Base-by-base conservation (phyloP, 1,140 invertebrate genomes). In the Zaprionus vittiger region DNA sequence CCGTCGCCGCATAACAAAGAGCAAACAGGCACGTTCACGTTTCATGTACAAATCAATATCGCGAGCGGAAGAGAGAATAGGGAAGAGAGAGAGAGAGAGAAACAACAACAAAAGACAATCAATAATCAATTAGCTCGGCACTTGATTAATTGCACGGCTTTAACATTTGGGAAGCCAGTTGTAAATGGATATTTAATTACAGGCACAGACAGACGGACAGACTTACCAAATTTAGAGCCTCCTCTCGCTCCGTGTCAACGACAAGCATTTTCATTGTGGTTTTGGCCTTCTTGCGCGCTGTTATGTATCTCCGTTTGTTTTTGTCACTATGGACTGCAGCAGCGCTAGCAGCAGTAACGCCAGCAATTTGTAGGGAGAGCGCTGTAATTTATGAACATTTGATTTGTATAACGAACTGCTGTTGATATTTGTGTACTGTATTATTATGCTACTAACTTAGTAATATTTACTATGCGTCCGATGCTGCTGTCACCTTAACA, bases 201-300 rank as follows among this genome's bases (percentile, higher is more conserved):
- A 72, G 44, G 57, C 79, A 78, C 92, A 22, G 1, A 38, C 28
- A 44, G 28, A 28, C 47, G 34, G 73, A 80, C 92, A 83, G 73
- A 80, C 92, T 81, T 95, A 97, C 97, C 94, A 97, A 94, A 95
- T 97, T 97, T 90, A 95, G 94, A 74, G 96, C 96, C 93, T 97
- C 97, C 94, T 97, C 96, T 93, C 96, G 97, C 93, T 97, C 96
- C 93, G 95, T 95, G 93, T 97, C 96, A 78, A 96, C 95, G 96
- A 97, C 96, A 92, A 86, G 94, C 93, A 90, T 94, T 94, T 91
- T 90, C 85, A 90, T 91, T 56, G 78, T 82, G 83, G 69, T 75
- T 81, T 89, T 85, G 60, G 79, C 57, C 81, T 85, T 89, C 83
- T 90, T 90, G 66, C 85, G 85, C 69, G 84, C 79, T 89, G 84